Evolutionary conservation across 2,888 invertebrate genomes (phyloP), one percentile per base, ranked within the genome.

Genomic region (Dicyrtoma fusca): DNA sequence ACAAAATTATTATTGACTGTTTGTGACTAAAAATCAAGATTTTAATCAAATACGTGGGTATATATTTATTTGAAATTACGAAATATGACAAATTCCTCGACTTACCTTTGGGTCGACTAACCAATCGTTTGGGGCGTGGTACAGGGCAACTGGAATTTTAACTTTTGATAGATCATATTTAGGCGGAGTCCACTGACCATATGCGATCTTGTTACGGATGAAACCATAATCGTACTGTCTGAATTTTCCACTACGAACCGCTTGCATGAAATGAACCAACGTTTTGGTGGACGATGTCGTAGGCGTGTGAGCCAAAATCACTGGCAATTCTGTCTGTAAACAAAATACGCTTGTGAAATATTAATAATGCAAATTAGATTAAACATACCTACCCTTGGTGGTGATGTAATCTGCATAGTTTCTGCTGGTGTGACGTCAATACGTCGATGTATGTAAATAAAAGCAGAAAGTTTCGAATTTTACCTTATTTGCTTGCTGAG

Each of bases 211-310:
- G 45, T 76, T 76, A 34, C 57, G 34, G 1, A 71, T 17, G 21
- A 25, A 25, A 10, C 76, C 76, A 51, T 71, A 74, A 45, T 76
- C 74, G 53, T 73, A 76, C 42, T 74, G 66, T 8, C 70, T 55
- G 44, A 74, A 76, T 42, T 74, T 74, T 3, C 71, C 71, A 47
- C 72, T 70, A 2, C 21, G 11, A 10, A 76, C 51, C 5, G 55
- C 69, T 34, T 76, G 76, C n/a, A 74, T 34, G 63, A 73, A 74
- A 63, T 76, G 76, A 19, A 65, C 62, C n/a, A 71, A 45, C 11
- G 71, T 71, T 25, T 59, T 71, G 0, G 71, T 71, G 4, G 71
- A 71, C 0, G 71, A 55, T 6, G 71, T 64, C 21, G 55, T 65
- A 13, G 71, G 71, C 1, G 71, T 71, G 57, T 75, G 75, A 0